These are phyloP conservation scores for Tympanoctomys barrerae DNA, from an alignment of 2,797 vertebrate species.

Conservation along the genomic window DNA sequence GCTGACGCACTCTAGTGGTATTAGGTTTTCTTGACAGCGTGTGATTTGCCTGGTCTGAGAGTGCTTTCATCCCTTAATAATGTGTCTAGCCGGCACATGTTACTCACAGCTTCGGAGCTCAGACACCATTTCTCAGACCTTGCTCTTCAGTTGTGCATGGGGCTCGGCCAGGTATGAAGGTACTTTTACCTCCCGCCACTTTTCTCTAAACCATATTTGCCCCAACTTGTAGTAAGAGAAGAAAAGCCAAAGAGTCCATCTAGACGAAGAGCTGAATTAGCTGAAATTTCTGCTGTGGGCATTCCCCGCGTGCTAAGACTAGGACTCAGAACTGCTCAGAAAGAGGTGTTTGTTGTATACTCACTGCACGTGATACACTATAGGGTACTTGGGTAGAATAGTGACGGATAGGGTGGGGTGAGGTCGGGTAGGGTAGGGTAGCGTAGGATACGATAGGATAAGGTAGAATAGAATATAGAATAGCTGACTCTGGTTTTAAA, in stretches of 20 bases:
- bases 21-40: not conserved
- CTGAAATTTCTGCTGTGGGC: not conserved
- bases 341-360: not conserved
- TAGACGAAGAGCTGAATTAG: not conserved
- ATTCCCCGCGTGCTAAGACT: not conserved
- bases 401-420: not conserved
- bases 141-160: not conserved
- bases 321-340: not conserved
- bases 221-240: not conserved
- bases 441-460: not conserved
- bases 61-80: not conserved
- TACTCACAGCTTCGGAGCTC: not conserved
- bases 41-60: not conserved
- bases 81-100: not conserved
- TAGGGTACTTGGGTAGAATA: not conserved
- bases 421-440: not conserved
- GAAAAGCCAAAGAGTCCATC: not conserved
- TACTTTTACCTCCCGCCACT: not conserved
- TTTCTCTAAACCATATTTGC: not conserved
- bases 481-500: not conserved
- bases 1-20: not conserved
- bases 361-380: not conserved
- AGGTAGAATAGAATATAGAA: not conserved
- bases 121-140: not conserved
- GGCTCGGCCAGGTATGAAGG: not conserved